Evolutionary conservation across 1,140 invertebrate genomes (phyloP).

Genomic region (Triops cancriformis): DNA sequence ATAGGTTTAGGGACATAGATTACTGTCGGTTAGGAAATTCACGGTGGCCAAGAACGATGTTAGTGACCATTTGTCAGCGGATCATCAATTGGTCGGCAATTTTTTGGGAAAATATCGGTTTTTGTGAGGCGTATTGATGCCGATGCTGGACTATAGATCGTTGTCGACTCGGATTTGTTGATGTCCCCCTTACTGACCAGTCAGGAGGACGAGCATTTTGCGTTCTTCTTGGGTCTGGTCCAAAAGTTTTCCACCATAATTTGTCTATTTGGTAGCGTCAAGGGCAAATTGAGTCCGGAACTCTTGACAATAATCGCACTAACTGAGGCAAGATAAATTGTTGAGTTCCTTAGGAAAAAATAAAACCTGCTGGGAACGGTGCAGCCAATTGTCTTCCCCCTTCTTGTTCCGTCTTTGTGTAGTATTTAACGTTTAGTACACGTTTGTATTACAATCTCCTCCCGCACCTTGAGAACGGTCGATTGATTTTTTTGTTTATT

Average conservation of each 20-base stretch:
- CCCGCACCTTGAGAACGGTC: too few species aligned
- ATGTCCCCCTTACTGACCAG: background rate
- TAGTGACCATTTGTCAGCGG: background rate
- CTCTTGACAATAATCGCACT: background rate
- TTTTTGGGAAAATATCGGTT: background rate
- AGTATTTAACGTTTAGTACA: too few species aligned
- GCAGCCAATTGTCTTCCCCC: background rate
- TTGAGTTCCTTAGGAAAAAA: background rate
- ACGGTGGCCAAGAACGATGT: background rate
- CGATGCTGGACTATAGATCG: slow-evolving; percentile 8
- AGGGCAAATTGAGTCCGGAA: background rate
- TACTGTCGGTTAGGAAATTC: too few species aligned
- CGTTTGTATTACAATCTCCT: too few species aligned
- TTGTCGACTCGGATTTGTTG: background rate
- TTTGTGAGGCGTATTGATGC: background rate
- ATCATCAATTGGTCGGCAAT: background rate
- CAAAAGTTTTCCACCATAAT: background rate
- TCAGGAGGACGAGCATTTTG: background rate
- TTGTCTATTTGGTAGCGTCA: background rate
- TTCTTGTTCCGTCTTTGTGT: background rate
- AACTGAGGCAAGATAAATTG: background rate
- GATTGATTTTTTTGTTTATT: too few species aligned
- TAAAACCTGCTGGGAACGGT: background rate
- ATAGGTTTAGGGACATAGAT: too few species aligned
- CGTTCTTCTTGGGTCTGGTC: background rate